Evolutionary conservation across 2,113 vertebrate species (phyloP).

Genomic region (Leptocoma aspasia): DNA sequence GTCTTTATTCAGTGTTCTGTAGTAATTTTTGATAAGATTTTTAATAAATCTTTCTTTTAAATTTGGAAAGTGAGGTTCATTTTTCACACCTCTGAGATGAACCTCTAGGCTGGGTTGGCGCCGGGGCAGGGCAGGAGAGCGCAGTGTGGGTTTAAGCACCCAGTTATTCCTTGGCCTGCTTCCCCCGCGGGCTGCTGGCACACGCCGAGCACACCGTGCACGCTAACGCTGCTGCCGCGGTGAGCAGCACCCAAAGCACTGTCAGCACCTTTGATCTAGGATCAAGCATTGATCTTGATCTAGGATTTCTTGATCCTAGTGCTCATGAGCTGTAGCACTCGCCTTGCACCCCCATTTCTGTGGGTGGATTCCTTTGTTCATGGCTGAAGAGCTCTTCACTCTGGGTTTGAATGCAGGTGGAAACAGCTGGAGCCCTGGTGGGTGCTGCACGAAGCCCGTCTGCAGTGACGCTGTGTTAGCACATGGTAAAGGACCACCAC

Average conservation of each 20-base stretch:
- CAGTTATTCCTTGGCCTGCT: no score
- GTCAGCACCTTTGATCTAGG: no score
- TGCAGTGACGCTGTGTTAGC: accelerated
- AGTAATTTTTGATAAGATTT: no score
- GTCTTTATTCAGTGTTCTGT: no score
- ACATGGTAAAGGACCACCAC: background rate
- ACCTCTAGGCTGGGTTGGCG: accelerated
- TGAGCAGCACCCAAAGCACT: no score
- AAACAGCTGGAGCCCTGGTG: background rate
- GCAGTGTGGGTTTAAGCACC: background rate
- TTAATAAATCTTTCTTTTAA: no score
- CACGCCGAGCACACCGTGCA: accelerated
- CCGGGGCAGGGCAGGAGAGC: background rate
- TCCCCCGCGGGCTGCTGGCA: accelerated
- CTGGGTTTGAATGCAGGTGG: background rate
- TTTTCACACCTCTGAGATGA: no score
- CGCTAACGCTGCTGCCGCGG: no score
- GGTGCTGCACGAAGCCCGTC: accelerated
- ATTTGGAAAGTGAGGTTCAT: no score
- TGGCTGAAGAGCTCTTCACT: background rate
- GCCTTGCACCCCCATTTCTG: background rate
- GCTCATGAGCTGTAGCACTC: background rate
- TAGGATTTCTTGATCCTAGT: no score
- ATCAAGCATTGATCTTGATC: no score
- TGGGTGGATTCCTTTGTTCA: background rate